These are phyloP conservation scores for Nasonia longicornis DNA, from an alignment of 1,140 invertebrate species.

Conservation along the genomic window DNA sequence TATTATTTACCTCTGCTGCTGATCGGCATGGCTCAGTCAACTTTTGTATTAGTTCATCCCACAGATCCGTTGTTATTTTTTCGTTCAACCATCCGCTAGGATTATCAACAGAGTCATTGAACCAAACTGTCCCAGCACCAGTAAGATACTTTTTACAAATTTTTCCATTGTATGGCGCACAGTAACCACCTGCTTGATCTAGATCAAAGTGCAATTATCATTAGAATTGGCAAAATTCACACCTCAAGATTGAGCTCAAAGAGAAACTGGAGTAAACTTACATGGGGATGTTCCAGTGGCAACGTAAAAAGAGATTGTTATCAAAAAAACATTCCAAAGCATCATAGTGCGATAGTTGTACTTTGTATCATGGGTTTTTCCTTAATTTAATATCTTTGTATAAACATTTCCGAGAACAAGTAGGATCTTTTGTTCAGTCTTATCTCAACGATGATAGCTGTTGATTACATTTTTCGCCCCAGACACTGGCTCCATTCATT, in stretches of 20 bases:
- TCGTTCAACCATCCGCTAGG: slow-evolving; percentile 85
- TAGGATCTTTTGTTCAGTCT: background rate
- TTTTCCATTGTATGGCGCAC: slow-evolving; percentile 89
- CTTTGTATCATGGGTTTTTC: slow-evolving; percentile 5
- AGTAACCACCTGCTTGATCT: slow-evolving; percentile 73
- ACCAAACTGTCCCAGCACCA: slow-evolving; percentile 83
- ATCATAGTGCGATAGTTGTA: slow-evolving; percentile 41
- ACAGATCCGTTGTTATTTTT: slow-evolving; percentile 83
- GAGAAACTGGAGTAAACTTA: slow-evolving; percentile 25
- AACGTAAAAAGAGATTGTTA: slow-evolving; percentile 34
- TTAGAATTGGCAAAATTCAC: background rate
- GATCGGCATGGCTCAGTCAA: slow-evolving; percentile 85
- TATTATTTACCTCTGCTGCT: slow-evolving; percentile 79
- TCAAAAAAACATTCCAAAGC: slow-evolving; percentile 45
- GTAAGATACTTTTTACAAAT: slow-evolving; percentile 86
- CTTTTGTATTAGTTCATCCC: slow-evolving; percentile 86
- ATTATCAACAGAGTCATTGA: slow-evolving; percentile 77
- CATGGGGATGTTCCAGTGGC: slow-evolving; percentile 29
- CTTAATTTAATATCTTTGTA: background rate
- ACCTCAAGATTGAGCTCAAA: background rate
- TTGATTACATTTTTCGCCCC: slow-evolving; percentile 33
- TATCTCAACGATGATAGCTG: background rate
- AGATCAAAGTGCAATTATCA: background rate
- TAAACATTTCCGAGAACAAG: slow-evolving; percentile 18
- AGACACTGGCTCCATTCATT: slow-evolving; percentile 1